A percentile compares a stretch with the other conserved stretches of the same genome.
Conservation (phyloP, 2,888 invertebrate species). For the Mythimna albipuncta region DNA sequence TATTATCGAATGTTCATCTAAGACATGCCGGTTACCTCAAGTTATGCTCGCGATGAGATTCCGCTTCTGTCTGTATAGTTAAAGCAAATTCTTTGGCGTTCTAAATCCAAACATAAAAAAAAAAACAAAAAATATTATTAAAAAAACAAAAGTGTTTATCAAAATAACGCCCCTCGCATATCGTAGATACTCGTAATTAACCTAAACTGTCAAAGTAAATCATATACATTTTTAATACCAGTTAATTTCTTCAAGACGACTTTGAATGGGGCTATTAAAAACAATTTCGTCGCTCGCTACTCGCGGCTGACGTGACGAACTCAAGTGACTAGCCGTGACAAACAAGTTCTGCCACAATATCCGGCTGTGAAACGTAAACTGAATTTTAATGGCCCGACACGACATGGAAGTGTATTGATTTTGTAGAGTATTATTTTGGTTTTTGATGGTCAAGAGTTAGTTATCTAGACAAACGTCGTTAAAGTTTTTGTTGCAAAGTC, state of each 20-base stretch:
- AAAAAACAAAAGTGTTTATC: background rate
- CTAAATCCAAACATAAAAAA: background rate
- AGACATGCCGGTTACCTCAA: too few species aligned
- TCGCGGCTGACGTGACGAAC: constrained; percentile 48
- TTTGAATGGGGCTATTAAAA: constrained; percentile 36
- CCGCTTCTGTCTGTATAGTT: too few species aligned
- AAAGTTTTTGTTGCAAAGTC: background rate
- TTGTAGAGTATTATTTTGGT: background rate
- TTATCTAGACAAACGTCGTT: background rate
- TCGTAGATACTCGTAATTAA: background rate
- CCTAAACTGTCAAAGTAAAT: constrained; percentile 13
- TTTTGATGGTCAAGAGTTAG: background rate
- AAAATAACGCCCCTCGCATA: background rate
- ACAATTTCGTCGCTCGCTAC: constrained; percentile 26
- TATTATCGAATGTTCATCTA: too few species aligned
- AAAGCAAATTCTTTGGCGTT: too few species aligned
- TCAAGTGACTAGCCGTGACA: constrained; percentile 64
- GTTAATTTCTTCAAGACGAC: constrained; percentile 26
- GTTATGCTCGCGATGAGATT: too few species aligned
- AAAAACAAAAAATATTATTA: background rate
- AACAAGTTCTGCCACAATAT: constrained; percentile 66
- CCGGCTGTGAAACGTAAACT: constrained; percentile 49
- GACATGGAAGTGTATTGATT: constrained; percentile 40
- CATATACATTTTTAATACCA: constrained; percentile 18
- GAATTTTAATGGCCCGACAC: constrained; percentile 52